These are phyloP conservation scores for Parazoanthus atlanticus DNA, from an alignment of 92 coral and sea anemone species.

Conservation along the genomic window DNA sequence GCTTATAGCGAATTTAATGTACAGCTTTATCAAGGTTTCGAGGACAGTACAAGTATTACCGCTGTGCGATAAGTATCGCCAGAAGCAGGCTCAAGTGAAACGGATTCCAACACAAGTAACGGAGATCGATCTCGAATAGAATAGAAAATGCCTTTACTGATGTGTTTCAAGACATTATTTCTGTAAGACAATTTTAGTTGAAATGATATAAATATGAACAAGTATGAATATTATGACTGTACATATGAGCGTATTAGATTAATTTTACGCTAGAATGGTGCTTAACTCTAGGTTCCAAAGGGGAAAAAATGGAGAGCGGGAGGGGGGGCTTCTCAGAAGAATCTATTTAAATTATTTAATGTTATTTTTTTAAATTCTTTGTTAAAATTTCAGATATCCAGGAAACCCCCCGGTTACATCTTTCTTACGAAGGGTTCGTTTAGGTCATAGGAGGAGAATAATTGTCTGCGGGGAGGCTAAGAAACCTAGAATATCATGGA, in stretches of 20 bases:
- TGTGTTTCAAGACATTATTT: not conserved
- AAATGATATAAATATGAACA: not conserved
- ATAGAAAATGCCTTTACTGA: not conserved
- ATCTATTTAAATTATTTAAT: no score
- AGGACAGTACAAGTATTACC: conserved; percentile 11
- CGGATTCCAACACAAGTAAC: conserved; percentile 11
- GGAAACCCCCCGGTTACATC: no score
- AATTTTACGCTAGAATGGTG: not conserved
- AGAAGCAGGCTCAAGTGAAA: conserved; percentile 8
- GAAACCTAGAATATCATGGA: no score
- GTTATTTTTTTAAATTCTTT: no score
- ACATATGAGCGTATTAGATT: not conserved
- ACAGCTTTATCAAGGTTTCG: conserved; percentile 8
- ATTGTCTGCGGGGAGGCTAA: no score
- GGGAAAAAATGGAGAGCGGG: no score
- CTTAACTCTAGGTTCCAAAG: no score
- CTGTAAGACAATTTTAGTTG: not conserved
- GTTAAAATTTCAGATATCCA: no score
- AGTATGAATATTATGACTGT: not conserved
- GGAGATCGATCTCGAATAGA: conserved; percentile 34
- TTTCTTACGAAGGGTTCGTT: no score
- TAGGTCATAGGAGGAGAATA: no score
- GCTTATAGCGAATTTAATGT: conserved; percentile 1
- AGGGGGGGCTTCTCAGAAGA: no score
- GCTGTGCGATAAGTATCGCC: not conserved